Evolutionary conservation across 1,140 invertebrate genomes (phyloP), one percentile per base, ranked within the genome.

Genomic region (Camponotus floridanus): DNA sequence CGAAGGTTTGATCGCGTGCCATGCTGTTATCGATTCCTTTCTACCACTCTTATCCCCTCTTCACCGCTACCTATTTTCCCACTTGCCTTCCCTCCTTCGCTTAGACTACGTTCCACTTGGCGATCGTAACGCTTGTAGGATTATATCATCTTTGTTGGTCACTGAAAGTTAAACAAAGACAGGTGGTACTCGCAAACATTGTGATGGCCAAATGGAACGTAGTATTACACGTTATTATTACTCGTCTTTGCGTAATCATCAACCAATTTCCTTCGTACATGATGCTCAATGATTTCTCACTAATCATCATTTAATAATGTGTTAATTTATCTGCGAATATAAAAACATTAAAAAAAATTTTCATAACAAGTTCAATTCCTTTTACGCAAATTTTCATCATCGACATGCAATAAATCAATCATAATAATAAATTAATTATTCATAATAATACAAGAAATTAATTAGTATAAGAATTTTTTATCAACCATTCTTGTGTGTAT

Each of bases 1-100:
- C 55, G 39, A 73, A 73, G 26, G 67, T 68, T 81, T 81, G 79
- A 57, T 70, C 67, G 79, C 79, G 67, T 81, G 55, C 67, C 67
- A 70, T 9, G 45, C 67, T 71, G 64, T 68, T 80, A 86, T 81
- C 78, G 67, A 80, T 71, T 86, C 59, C 57, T 71, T 68, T 48
- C 33, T 79, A 61, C 36, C 21, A 64, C 61, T 85, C 81, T 67
- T 61, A 68, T 59, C 51, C 61, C 74, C 76, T 68, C n/a, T 55
- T 78, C 39, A 8, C 21, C n/a, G 15, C 45, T 80, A 39, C 68
- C 36, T 59, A 45, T 62, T 21, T 36, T 42, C 39, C 15, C 21
- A 51, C 31, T 31, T 15, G 6, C 18, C 39, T 70, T 81, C 45
- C n/a, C 64, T 64, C 67, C 48, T 65, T 57, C 39, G 7, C 42